These are phyloP conservation scores for Erythrolamprus reginae DNA, from an alignment of 2,113 vertebrate species.

Conservation along the genomic window DNA sequence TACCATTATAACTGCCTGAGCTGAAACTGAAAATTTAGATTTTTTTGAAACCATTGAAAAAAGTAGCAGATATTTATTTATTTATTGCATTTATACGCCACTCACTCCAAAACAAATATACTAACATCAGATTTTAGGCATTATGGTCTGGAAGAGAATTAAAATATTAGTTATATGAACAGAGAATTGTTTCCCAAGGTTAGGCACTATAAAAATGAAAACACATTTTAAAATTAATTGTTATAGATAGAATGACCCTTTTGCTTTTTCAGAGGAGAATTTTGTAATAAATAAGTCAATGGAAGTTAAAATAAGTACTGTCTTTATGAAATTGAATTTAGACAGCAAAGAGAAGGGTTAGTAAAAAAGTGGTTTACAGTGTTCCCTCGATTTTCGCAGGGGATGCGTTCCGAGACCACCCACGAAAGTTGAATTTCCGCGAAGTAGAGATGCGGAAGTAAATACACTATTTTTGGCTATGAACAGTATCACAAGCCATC, in stretches of 20 bases:
- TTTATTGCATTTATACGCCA: too few species aligned
- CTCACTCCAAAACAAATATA: too few species aligned
- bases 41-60: not conserved
- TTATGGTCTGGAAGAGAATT: not conserved
- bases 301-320: not conserved
- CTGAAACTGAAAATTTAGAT: not conserved
- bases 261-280: not conserved
- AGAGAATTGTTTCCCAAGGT: not conserved
- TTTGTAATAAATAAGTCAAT: not conserved
- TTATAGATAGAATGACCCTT: not conserved
- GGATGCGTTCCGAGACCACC: too few species aligned
- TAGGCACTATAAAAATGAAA: not conserved
- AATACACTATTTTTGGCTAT: too few species aligned
- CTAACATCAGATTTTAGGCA: not conserved
- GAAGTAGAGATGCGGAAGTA: too few species aligned
- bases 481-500: too few species aligned
- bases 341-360: not conserved
- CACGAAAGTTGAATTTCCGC: too few species aligned
- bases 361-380: not conserved
- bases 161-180: not conserved
- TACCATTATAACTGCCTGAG: not conserved
- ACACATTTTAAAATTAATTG: not conserved
- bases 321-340: not conserved
- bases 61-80: not conserved
- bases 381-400: too few species aligned